Base-by-base conservation (phyloP, 1,140 invertebrate genomes). In the Caenorhabditis brenneri region DNA sequence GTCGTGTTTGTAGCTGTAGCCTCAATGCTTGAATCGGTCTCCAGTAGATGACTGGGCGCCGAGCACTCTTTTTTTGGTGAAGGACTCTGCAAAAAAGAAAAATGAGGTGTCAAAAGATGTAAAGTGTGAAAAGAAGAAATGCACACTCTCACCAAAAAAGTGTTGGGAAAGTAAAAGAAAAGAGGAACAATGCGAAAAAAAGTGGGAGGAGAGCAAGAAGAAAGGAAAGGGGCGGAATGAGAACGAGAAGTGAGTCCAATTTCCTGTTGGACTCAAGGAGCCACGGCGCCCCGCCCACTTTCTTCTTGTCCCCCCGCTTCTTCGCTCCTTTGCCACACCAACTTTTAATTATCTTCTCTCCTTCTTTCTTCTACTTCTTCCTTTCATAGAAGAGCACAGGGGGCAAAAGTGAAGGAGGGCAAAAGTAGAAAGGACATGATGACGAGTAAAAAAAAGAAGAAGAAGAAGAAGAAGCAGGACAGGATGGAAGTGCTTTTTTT, bases 211-310 rank as follows among this genome's bases (percentile, higher is more conserved):
- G n/a, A 24, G 15, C 7, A 48, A 49, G 15, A 31, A n/a, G n/a
- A n/a, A n/a, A n/a, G n/a, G n/a, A n/a, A n/a, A 15, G 27, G 51
- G 79, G 22, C 31, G 29, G 79, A 51, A 31, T 80, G 48, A 80
- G 79, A 80, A 80, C 79, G 79, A 80, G 79, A 51, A 80, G 79
- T 80, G 46, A 80, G 79, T 53, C 51, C 48, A 80, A 51, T 80
- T 55, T 80, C 51, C 48, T n/a, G 27, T 31, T 53, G 46, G 79
- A 53, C 79, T 80, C 36, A 36, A 74, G 65, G 65, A 74, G 65
- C 65, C 65, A 29, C 65, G n/a, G n/a, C n/a, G 33, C 65, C 33
- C 65, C 36, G 33, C 36, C 65, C 36, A 42, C 65, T 74, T 74
- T 42, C 36, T 42, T 42, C 65, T 27, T 42, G 10, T 74, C 15